Percentiles rank a stretch among this genome's conserved stretches.
These are phyloP conservation scores for Drosophila nasuta DNA, from an alignment of 1,140 invertebrate genomes.

Conservation along the genomic window DNA sequence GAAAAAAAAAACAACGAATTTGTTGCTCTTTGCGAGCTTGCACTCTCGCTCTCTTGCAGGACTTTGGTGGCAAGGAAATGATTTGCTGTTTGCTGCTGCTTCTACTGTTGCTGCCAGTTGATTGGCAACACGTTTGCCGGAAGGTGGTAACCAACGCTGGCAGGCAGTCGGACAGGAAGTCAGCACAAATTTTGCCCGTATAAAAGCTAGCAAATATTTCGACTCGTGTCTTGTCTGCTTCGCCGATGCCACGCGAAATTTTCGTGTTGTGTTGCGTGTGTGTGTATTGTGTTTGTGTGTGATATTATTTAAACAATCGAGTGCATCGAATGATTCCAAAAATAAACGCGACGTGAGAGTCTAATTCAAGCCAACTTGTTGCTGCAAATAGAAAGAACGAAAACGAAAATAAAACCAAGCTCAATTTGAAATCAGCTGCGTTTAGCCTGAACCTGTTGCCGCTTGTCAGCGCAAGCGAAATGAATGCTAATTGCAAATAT, in stretches of 20 bases:
- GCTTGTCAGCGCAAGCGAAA: constrained; percentile 33
- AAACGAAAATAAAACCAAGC: neutral
- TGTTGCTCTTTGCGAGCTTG: constrained; percentile 46
- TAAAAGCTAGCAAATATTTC: neutral
- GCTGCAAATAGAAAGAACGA: constrained; percentile 22
- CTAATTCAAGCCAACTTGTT: constrained; percentile 65
- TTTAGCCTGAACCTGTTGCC: constrained; percentile 38
- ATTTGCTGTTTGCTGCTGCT: constrained; percentile 59
- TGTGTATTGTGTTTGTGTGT: constrained; percentile 6
- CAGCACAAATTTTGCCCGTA: constrained; percentile 8
- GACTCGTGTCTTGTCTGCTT: constrained; percentile 5
- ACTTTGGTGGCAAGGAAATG: constrained; percentile 59
- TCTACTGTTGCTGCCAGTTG: constrained; percentile 65
- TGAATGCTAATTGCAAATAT: constrained; percentile 69
- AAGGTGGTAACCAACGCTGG: constrained; percentile 66
- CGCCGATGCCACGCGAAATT: constrained; percentile 31
- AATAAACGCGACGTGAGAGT: constrained; percentile 1
- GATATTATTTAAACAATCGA: constrained; percentile 35
- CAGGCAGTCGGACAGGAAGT: constrained; percentile 46
- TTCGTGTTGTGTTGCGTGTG: constrained; percentile 8
- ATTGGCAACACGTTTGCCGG: constrained; percentile 84
- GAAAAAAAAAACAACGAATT: neutral
- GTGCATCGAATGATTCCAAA: constrained; percentile 28
- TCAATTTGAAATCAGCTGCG: neutral
- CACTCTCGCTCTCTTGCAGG: constrained; percentile 37